Evolutionary conservation across 2,113 vertebrate genomes (phyloP), one percentile per base, ranked within the genome.

Genomic region (Paracanthobrama guichenoti): DNA sequence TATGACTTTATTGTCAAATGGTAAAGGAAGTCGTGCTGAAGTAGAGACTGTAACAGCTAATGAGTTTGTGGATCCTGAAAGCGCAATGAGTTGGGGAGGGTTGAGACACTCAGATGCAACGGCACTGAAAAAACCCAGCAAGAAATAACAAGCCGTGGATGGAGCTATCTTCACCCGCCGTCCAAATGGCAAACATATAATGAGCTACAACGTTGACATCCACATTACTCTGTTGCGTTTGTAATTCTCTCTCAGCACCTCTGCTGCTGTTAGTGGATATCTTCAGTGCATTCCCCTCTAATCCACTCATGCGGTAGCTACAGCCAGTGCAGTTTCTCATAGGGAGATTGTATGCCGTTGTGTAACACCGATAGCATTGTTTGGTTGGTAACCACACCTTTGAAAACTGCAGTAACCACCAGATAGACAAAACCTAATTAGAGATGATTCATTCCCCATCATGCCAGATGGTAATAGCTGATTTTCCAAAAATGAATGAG

Each of bases 371-470:
- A 71, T 42, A 69, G 75, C 20, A 6, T 24, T 62, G 64, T 82
- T 82, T 86, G 35, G 75, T 55, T 35, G 64, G 42, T 75, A 76
- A 39, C 46, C 57, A 57, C 46, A 67, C 72, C 31, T 59, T 48
- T 60, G 67, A 46, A 69, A 74, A 53, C 81, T 74, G 39, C 69
- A 83, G 31, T 39, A 60, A 35, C 53, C 53, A 31, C 53, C 35
- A 31, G 35, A 12, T 62, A 79, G 44, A 42, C 26, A 35, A 60
- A 73, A 20, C 53, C 8, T 73, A 72, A 79, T 48, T 50, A 72
- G 39, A 80, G 35, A n/a, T 4, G 2, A 77, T 72, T 82, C 57
- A 55, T 48, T 82, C 22, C 24, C 12, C 20, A 46, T 3, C 74
- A 26, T 44, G 71, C 60, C 24, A 57, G 48, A 74, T 62, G 71